Evolutionary conservation across 2,113 vertebrate species (phyloP).

Genomic region (Phasianus colchicus): DNA sequence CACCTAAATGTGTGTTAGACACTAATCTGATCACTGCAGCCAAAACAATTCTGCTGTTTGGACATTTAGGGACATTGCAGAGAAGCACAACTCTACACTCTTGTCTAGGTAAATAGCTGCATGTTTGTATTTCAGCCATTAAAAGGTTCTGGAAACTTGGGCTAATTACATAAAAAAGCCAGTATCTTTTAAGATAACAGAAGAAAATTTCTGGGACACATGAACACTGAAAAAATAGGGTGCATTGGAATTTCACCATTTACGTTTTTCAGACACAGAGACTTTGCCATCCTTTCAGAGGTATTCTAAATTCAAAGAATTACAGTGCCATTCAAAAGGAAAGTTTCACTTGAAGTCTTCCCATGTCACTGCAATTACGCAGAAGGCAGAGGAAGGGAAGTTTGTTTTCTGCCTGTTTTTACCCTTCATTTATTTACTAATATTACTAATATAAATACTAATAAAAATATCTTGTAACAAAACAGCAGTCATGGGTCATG

Average conservation of each 20-base stretch:
- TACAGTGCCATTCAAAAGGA: background rate
- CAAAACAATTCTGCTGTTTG: background rate
- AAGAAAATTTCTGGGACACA: background rate
- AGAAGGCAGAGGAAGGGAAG: background rate
- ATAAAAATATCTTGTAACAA: background rate
- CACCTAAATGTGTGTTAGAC: background rate
- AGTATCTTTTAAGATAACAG: background rate
- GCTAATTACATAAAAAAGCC: background rate
- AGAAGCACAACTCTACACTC: background rate
- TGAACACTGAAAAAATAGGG: background rate
- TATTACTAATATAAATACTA: background rate
- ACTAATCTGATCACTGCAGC: accelerated
- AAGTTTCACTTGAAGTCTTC: background rate
- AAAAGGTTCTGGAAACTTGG: background rate
- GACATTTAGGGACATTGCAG: too few species aligned
- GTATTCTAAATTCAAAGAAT: background rate
- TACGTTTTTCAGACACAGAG: background rate
- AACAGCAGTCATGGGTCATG: background rate
- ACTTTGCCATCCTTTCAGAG: background rate
- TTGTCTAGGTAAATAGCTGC: background rate
- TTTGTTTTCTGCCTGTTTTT: background rate
- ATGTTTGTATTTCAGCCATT: background rate
- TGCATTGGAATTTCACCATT: background rate
- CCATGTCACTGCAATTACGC: background rate
- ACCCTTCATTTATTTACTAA: background rate